Evolutionary conservation across 1,140 invertebrate species (phyloP).

Genomic region (Sinella curviseta): DNA sequence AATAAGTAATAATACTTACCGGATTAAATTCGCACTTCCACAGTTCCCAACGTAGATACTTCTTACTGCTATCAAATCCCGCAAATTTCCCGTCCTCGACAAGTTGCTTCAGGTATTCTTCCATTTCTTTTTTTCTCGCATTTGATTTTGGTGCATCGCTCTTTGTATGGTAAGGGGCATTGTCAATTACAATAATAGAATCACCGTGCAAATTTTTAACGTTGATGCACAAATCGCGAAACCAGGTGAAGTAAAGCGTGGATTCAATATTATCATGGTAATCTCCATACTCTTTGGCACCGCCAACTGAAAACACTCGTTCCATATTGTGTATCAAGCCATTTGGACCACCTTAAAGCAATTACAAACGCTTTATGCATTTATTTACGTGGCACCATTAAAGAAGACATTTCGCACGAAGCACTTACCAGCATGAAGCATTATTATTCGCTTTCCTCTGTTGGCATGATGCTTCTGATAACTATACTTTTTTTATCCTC

Average conservation of each 20-base stretch:
- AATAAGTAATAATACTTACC: not conserved
- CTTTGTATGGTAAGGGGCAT: constrained; percentile 2
- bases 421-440: not conserved
- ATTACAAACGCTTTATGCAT: not conserved
- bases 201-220: not conserved
- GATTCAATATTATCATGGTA: not conserved
- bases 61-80: not conserved
- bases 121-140: not conserved
- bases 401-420: not conserved
- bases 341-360: not conserved
- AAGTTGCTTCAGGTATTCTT: not conserved
- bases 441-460: not conserved
- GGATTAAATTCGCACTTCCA: not conserved
- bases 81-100: not conserved
- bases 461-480: not conserved
- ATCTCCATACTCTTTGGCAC: not conserved
- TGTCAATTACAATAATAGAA: not conserved
- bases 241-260: not conserved
- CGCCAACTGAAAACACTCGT: not conserved
- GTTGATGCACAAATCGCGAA: not conserved
- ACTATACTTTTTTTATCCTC: not conserved
- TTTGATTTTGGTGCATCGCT: not conserved
- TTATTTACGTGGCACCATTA: too few relatives aligned
- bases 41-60: not conserved
- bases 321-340: not conserved